Evolutionary conservation across 2,113 vertebrate species (phyloP).

Genomic region (Podilymbus podiceps): DNA sequence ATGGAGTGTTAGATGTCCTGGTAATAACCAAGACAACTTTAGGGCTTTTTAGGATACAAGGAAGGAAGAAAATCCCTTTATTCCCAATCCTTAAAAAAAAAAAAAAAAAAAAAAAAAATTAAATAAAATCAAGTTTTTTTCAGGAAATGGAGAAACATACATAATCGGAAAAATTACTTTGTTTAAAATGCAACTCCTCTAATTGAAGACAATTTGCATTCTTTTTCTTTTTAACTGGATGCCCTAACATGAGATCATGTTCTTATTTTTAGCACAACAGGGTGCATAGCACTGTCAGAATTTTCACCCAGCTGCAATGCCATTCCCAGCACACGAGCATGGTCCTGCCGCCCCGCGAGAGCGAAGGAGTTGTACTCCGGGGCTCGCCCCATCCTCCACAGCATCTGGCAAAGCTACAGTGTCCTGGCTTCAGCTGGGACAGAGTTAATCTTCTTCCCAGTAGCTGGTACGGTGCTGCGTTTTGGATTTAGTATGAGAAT

Average conservation of each 20-base stretch:
- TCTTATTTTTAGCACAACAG: neutral
- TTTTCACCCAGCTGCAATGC: neutral
- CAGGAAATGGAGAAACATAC: neutral
- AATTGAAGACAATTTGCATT: neutral
- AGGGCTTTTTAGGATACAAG: neutral
- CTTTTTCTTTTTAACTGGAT: neutral
- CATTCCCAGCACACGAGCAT: neutral
- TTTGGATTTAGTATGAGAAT: too few relatives aligned
- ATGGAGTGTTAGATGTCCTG: neutral
- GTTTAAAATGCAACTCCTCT: neutral
- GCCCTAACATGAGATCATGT: neutral
- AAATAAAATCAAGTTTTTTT: neutral
- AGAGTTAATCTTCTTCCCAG: too few relatives aligned
- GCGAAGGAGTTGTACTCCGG: rapidly evolving
- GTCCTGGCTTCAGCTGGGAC: too few relatives aligned
- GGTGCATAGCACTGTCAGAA: neutral
- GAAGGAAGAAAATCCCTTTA: neutral
- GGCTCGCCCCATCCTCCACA: neutral
- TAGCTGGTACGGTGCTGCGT: too few relatives aligned
- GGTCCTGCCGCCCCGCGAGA: neutral
- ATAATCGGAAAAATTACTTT: neutral
- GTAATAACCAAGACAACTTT: neutral
- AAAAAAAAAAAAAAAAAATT: neutral
- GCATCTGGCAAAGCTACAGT: neutral
- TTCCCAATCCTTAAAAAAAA: neutral